Base-by-base conservation (phyloP, 2,797 vertebrate species). In the Potorous gilbertii region DNA sequence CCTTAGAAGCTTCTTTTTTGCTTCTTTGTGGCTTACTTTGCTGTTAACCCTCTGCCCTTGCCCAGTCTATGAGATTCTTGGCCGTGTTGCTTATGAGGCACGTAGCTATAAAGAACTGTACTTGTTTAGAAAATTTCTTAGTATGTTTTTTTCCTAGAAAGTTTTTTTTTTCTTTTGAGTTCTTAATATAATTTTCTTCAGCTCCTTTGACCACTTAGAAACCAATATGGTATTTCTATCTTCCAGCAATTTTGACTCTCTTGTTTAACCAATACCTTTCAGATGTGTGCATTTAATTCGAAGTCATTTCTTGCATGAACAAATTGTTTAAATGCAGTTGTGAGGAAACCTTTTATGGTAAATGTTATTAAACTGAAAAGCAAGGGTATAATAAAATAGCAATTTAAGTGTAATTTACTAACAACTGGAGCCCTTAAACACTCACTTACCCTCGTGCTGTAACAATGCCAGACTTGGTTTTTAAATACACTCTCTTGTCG, bases 331-430 rank as follows among this genome's bases (percentile, higher is more conserved):
- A 98, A 97, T 97, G 96, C 54, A 96, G 96, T 98, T 98, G 93
- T 97, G 97, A 98, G 96, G 27, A 97, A 98, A 93, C 90, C 97
- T 98, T 97, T 98, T 94, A 94, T 96, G 93, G 96, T 93, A 97
- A 97, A 96, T 92, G 56, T 97, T 98, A 96, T 97, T 97, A 97
- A 98, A 97, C 91, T 93, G 97, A 98, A 98, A 98, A 87, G 96
- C 95, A 97, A 96, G 96, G 93, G 57, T 96, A 95, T 97, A 98
- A 98, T 98, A 98, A 98, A 98, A 96, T n/a, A 96, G 96, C 97
- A 96, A 96, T 98, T 98, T 96, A 97, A 96, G 96, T 95, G 96
- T 97, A 97, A 54, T 98, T 98, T 97, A 91, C 96, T 98, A 98
- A 97, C 96, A 98, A 97, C 52, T 89, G 92, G 95, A 97, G 66